Conservation (phyloP, 2,113 vertebrate species). For the Otus sunia region DNA sequence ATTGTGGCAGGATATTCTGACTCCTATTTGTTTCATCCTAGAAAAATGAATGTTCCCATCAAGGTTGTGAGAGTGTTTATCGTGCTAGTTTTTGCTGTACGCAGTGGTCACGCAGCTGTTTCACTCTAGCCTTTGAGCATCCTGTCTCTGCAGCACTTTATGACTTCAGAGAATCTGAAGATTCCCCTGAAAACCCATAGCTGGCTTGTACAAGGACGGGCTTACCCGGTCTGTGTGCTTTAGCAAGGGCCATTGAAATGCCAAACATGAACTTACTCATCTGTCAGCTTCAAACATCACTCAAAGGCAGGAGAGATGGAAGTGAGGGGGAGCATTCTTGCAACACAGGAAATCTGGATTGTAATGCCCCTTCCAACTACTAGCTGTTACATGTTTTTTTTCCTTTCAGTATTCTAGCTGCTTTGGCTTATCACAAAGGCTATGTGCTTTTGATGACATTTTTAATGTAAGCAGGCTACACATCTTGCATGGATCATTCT, state of each 20-base stretch:
- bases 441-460: background rate
- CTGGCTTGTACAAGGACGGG: background rate
- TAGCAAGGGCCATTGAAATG: background rate
- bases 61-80: background rate
- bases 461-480: background rate
- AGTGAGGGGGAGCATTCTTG: background rate
- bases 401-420: background rate
- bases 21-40: background rate
- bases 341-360: background rate
- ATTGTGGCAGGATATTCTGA: background rate
- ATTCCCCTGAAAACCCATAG: background rate
- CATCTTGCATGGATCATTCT: background rate
- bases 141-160: background rate
- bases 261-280: background rate
- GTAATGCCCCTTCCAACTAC: background rate
- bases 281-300: background rate
- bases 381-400: background rate
- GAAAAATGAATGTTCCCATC: background rate
- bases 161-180: background rate
- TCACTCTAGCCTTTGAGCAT: background rate
- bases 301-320: background rate
- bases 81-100: background rate
- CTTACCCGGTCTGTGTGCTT: background rate
- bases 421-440: background rate
- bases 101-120: background rate